Base-by-base conservation (phyloP, 2,113 vertebrate species). In the Butorides virescens region DNA sequence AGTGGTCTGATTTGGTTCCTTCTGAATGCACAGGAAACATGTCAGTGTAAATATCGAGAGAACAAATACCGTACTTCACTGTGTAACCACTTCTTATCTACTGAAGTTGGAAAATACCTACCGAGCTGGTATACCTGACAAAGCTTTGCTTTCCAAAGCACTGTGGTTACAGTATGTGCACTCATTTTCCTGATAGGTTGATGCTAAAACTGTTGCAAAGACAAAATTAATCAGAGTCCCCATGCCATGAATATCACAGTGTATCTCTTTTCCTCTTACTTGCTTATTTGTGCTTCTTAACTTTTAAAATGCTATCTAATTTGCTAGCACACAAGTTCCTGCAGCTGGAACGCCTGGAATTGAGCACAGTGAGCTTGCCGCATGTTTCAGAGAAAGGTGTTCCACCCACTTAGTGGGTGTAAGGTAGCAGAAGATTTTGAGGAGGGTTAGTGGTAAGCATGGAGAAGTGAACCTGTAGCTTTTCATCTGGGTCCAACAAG, bases 71-170 rank as follows among this genome's bases (percentile, higher is more conserved):
- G 23, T 50, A 17, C 21, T 79, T 86, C 46, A n/a, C 36, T 87
- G 56, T 19, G 14, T 73, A 87, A 72, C 36, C 11, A 50, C 39
- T 86, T 92, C 76, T 72, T 67, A 16, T 65, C 30, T 59, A 36
- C 42, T 42, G 22, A 63, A 62, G 59, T n/a, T 74, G 61, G 63
- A 75, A 94, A 72, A 93, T 83, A 58, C 12, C 22, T 71, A 4
- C 44, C 1, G 1, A 58, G 25, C 19, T 7, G 3, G 7, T 49
- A 42, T 32, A 32, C 27, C 70, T 90, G 49, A 81, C 34, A 62
- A 74, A 79, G n/a, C 50, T 86, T 93, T 88, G 63, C 17, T 70
- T 95, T 86, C 58, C 23, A 65, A 47, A 95, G 29, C 72, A 30
- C 12, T 18, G 8, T 46, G 52, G 50, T 55, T 86, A 16, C 55